Conservation (phyloP, 2,113 vertebrate genomes). For the Petrocephalus zakoni region DNA sequence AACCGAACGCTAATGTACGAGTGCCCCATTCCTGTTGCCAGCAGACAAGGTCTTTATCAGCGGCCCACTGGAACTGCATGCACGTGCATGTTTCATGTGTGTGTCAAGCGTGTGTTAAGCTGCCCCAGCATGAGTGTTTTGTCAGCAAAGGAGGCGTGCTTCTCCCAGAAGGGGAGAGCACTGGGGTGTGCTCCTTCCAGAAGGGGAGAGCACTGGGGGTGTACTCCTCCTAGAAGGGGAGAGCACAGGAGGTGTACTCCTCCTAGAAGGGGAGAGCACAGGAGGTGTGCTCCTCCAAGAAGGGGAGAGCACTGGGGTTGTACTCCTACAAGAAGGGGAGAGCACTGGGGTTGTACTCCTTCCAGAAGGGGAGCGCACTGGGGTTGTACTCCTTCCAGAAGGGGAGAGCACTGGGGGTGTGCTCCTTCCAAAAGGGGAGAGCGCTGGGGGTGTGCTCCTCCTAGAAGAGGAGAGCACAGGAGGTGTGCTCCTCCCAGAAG, state of each 20-base stretch:
- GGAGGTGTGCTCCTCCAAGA: neutral
- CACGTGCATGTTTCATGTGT: neutral
- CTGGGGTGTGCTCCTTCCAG: neutral
- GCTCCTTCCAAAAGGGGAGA: no score
- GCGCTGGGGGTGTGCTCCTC: no score
- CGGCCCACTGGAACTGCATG: neutral
- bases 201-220: neutral
- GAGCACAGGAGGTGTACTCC: neutral
- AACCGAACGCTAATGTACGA: constrained; percentile 9
- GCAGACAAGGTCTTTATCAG: neutral
- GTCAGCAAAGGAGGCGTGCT: no score
- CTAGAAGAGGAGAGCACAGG: no score
- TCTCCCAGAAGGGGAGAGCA: no score
- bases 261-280: neutral
- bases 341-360: neutral
- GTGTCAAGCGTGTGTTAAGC: neutral
- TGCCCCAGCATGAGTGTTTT: no score
- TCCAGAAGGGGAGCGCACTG: no score
- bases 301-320: neutral
- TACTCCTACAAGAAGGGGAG: neutral
- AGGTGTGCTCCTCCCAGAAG: neutral
- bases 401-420: neutral
- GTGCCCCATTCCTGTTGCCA: neutral
- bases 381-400: no score
- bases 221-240: neutral